Conservation (phyloP, 2,888 invertebrate species). For the Seladonia tumulorum region DNA sequence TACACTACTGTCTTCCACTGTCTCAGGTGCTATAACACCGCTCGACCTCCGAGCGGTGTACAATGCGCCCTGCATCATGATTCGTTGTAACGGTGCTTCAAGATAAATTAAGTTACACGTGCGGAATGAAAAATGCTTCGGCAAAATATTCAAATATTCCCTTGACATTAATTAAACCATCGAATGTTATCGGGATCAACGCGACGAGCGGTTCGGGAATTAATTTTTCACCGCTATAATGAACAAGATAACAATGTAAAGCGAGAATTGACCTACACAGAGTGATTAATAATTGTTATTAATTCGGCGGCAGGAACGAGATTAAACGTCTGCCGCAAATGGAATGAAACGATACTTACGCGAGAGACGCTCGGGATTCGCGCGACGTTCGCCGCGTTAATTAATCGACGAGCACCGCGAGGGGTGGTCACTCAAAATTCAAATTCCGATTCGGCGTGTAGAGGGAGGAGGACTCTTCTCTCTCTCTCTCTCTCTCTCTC, state of each 20-base stretch:
- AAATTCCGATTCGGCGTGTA: background rate
- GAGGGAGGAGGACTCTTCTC: too few relatives aligned
- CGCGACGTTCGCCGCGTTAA: slow-evolving; percentile 1
- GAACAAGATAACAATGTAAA: background rate
- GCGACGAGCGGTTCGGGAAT: background rate
- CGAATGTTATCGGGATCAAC: background rate
- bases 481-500: background rate
- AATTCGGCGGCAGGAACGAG: background rate
- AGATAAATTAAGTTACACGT: too few relatives aligned
- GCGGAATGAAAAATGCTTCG: background rate
- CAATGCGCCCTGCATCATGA: too few relatives aligned
- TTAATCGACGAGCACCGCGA: background rate
- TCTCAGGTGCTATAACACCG: too few relatives aligned
- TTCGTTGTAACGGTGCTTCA: too few relatives aligned
- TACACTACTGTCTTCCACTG: background rate
- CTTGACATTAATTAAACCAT: background rate
- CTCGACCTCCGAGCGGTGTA: too few relatives aligned
- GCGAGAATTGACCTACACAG: background rate
- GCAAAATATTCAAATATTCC: background rate
- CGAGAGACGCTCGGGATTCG: background rate
- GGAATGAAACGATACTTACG: background rate
- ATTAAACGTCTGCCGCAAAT: background rate
- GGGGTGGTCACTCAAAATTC: background rate
- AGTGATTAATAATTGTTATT: slow-evolving; percentile 1
- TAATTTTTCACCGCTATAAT: background rate